These are phyloP conservation scores for Theretra japonica DNA, from an alignment of 2,888 invertebrate species.

Conservation along the genomic window DNA sequence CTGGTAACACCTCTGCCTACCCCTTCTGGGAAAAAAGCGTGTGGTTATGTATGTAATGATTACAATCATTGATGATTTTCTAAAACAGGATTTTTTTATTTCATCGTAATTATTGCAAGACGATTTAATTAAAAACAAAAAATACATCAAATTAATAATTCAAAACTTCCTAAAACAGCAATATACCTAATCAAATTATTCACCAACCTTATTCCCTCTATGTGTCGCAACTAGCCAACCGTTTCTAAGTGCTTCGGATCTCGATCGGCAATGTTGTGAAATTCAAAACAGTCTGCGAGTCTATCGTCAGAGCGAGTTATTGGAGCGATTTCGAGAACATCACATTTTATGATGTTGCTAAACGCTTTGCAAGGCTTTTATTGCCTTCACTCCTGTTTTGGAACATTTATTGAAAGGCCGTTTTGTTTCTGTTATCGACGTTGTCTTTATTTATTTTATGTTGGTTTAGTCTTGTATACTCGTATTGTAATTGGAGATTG, in stretches of 20 bases:
- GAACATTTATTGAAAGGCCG: neutral
- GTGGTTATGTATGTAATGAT: too few species aligned
- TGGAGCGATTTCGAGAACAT: slow-evolving; percentile 66
- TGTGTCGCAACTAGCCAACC: slow-evolving; percentile 61
- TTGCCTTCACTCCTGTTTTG: slow-evolving; percentile 18
- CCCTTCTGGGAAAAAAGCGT: too few species aligned
- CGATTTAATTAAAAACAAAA: too few species aligned
- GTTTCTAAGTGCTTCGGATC: slow-evolving; percentile 77
- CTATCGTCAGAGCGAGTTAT: slow-evolving; percentile 72
- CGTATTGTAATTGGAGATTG: too few species aligned
- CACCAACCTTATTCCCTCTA: slow-evolving; percentile 40
- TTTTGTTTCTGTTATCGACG: neutral
- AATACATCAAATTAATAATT: too few species aligned
- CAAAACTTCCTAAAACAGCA: too few species aligned
- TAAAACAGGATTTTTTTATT: too few species aligned
- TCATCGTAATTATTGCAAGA: too few species aligned
- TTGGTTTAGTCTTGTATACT: neutral
- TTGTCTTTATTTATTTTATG: neutral
- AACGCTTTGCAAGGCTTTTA: slow-evolving; percentile 27
- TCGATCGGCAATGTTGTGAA: slow-evolving; percentile 76
- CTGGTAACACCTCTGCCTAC: too few species aligned
- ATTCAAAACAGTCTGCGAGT: slow-evolving; percentile 81
- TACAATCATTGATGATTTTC: too few species aligned
- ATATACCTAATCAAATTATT: slow-evolving; percentile 20
- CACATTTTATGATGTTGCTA: slow-evolving; percentile 53